Evolutionary conservation across 2,113 vertebrate genomes (phyloP), one percentile per base, ranked within the genome.

Genomic region (Sceloporus undulatus): DNA sequence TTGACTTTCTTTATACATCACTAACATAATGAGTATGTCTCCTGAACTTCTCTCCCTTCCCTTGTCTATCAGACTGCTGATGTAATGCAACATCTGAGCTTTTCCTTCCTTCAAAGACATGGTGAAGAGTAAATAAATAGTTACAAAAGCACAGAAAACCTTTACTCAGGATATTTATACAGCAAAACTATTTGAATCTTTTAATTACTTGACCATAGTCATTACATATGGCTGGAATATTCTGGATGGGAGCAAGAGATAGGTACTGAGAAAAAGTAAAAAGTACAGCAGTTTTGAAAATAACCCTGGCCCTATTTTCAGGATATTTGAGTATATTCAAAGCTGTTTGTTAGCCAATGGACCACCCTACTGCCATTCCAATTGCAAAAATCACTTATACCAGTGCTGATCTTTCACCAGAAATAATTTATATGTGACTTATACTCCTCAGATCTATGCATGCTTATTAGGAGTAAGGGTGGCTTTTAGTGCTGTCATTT

Each of bases 31-130:
- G 52, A 77, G 42, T 14, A 10, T 0, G 0, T 27, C 23, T 95
- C 82, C 86, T 84, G 76, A 75, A 83, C n/a, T 87, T 84, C 82
- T 29, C 18, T 40, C 14, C 65, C 66, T 82, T 79, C 81, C 78
- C 85, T 94, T 92, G 88, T 76, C 85, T 83, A 82, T 91, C 88
- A 92, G 89, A 82, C 0, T 0, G 84, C 79, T 86, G 85, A 82
- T 89, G 88, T 91, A 88, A 62, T 91, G 11, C 40, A 68, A 85
- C 48, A 81, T 81, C 77, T 66, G 78, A 93, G 84, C 84, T 91
- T 92, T 89, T 91, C 88, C 92, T 91, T 92, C 87, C 40, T 85
- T 68, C n/a, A 42, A 38, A 40, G 48, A 84, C 68, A 14, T 18
- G 56, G 9, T 62, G 48, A 70, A 16, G 68, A 25, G 27, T 9